Conservation (phyloP, 2,797 vertebrate genomes). For the Syngnathus rostellatus region DNA sequence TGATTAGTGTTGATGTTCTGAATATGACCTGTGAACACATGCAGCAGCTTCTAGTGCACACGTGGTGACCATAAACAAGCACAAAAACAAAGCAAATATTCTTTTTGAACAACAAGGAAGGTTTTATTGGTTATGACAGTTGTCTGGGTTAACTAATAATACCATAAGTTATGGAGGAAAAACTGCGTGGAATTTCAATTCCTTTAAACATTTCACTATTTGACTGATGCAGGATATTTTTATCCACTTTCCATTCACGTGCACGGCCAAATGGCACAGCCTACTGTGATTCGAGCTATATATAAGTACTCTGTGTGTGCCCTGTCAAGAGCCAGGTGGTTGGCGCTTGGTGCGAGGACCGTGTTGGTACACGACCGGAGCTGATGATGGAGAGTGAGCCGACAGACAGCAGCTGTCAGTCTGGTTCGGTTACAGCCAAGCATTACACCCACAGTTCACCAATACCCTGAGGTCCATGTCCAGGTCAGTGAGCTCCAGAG, state of each 20-base stretch:
- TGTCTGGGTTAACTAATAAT: neutral
- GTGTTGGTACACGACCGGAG: conserved; percentile 16
- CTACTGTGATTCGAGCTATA: conserved; percentile 47
- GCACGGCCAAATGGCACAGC: conserved; percentile 17
- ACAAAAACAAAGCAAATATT: neutral
- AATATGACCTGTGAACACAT: conserved; percentile 43
- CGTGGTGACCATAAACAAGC: neutral
- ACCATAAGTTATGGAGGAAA: neutral
- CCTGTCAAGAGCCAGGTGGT: conserved; percentile 53
- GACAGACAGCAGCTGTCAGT: conserved; percentile 61
- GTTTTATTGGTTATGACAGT: neutral
- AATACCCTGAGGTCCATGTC: conserved; percentile 40
- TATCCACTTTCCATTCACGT: conserved; percentile 17
- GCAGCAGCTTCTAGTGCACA: conserved; percentile 33
- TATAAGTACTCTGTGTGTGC: neutral
- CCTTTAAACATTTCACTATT: conserved; percentile 1
- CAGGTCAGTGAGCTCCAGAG: conserved; percentile 38
- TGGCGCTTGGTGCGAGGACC: conserved; percentile 36
- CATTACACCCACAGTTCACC: conserved; percentile 28
- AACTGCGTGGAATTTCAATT: neutral
- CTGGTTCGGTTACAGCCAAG: conserved; percentile 46
- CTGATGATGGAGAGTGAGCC: conserved; percentile 42
- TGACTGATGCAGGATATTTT: conserved; percentile 6
- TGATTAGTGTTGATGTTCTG: conserved; percentile 38
- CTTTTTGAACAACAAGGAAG: neutral